Percentiles rank a stretch among this genome's conserved stretches.
Conservation (phyloP, 2,888 invertebrate species). For the Phymatocera aterrima region DNA sequence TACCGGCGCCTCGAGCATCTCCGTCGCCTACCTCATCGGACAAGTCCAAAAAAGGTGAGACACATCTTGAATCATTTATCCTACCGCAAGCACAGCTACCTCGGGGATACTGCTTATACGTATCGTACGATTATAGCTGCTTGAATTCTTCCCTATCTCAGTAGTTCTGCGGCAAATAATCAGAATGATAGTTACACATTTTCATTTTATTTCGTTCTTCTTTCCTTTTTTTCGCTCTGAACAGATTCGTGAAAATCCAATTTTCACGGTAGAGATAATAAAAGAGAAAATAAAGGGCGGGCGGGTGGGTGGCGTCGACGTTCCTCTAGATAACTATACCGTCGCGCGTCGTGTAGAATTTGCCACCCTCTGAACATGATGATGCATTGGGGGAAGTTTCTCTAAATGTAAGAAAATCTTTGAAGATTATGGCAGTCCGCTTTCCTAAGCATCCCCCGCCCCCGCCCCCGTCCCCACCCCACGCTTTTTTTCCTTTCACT, state of each 20-base stretch:
- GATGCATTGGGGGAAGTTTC: neutral
- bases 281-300: too few relatives aligned
- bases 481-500: neutral
- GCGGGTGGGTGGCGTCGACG: too few relatives aligned
- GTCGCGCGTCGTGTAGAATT: too few relatives aligned
- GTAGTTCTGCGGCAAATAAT: too few relatives aligned
- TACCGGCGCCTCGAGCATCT: slow-evolving; percentile 60
- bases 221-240: neutral
- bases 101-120: neutral
- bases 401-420: neutral
- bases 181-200: too few relatives aligned
- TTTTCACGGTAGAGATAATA: too few relatives aligned
- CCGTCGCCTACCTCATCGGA: slow-evolving; percentile 67
- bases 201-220: neutral
- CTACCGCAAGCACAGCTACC: neutral
- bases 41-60: slow-evolving; percentile 70
- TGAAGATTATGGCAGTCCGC: neutral
- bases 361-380: too few relatives aligned
- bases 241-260: too few relatives aligned
- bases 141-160: too few relatives aligned
- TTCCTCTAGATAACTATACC: neutral
- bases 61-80: slow-evolving; percentile 40
- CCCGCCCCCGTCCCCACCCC: neutral
- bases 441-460: too few relatives aligned
- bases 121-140: neutral